Conservation (phyloP, 2,888 invertebrate genomes). For the Ochropacha duplaris region DNA sequence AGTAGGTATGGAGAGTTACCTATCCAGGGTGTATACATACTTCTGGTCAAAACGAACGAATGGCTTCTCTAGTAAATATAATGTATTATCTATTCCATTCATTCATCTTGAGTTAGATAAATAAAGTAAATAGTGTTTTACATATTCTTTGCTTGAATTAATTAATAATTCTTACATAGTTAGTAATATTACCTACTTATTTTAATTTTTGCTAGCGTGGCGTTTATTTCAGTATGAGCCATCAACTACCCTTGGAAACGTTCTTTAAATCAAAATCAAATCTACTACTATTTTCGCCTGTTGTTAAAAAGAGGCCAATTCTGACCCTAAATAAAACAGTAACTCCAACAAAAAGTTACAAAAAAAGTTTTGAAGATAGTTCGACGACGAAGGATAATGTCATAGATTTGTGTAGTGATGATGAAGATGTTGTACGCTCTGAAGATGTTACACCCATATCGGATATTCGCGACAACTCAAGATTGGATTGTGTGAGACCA, state of each 20-base stretch:
- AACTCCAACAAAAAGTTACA: conserved; percentile 34
- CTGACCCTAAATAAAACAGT: conserved; percentile 36
- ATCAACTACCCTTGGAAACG: conserved; percentile 36
- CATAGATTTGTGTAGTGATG: conserved; percentile 50
- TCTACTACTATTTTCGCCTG: conserved; percentile 8
- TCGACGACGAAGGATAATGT: conserved; percentile 28
- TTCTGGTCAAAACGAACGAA: no score
- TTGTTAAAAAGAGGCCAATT: conserved; percentile 37
- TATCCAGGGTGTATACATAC: no score
- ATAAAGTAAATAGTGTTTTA: no score
- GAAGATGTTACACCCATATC: conserved; percentile 4
- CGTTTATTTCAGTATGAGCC: conserved; percentile 29
- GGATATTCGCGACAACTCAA: not conserved
- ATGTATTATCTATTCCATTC: no score
- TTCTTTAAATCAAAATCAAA: conserved; percentile 40
- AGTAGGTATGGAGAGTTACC: no score
- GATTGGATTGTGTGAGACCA: conserved; percentile 3
- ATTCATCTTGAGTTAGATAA: no score
- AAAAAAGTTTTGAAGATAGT: conserved; percentile 18
- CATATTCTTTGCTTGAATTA: no score
- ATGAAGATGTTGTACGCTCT: conserved; percentile 38
- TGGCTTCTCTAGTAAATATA: no score
- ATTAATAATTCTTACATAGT: no score
- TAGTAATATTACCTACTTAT: no score
- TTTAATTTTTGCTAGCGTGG: not conserved